Evolutionary conservation across 2,113 vertebrate species (phyloP).

Genomic region (Brachyistius frenatus): DNA sequence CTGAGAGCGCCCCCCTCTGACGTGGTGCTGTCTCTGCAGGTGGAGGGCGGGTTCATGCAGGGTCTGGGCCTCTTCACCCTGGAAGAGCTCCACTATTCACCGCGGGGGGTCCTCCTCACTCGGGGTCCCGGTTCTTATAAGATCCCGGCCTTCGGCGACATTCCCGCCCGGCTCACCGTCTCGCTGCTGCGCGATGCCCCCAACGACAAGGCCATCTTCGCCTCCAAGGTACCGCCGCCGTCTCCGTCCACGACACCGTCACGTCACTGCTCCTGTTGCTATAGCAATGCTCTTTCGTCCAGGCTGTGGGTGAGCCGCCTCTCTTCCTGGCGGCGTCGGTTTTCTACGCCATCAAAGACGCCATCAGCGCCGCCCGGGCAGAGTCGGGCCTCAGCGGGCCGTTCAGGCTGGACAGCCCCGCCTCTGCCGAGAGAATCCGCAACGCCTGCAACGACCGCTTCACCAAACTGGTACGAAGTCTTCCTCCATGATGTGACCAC

Average conservation of each 20-base stretch:
- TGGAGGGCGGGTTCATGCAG: conserved; percentile 95
- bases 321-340: conserved; percentile 94
- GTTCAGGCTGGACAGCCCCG: conserved; percentile 94
- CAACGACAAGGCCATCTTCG: conserved; percentile 88
- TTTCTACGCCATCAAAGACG: conserved; percentile 97
- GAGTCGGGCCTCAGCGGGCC: conserved; percentile 79
- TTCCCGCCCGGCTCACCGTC: conserved; percentile 89
- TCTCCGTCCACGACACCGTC: neutral
- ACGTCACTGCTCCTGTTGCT: neutral
- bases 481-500: too few species aligned
- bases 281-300: neutral
- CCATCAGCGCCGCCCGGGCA: conserved; percentile 84
- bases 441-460: conserved; percentile 92
- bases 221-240: conserved; percentile 88
- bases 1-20: neutral
- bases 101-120: conserved; percentile 89
- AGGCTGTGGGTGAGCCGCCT: conserved; percentile 96
- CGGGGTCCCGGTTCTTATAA: conserved; percentile 97
- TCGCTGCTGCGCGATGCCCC: conserved; percentile 92
- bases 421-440: conserved; percentile 93
- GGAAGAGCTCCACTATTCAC: conserved; percentile 95
- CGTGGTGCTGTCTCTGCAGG: conserved; percentile 74
- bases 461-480: conserved; percentile 88
- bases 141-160: conserved; percentile 94
- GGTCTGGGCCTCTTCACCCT: conserved; percentile 95